Percentiles rank a stretch among this genome's conserved stretches.
Evolutionary conservation across 2,888 invertebrate species (phyloP).

Genomic region (Melipona bicolor): DNA sequence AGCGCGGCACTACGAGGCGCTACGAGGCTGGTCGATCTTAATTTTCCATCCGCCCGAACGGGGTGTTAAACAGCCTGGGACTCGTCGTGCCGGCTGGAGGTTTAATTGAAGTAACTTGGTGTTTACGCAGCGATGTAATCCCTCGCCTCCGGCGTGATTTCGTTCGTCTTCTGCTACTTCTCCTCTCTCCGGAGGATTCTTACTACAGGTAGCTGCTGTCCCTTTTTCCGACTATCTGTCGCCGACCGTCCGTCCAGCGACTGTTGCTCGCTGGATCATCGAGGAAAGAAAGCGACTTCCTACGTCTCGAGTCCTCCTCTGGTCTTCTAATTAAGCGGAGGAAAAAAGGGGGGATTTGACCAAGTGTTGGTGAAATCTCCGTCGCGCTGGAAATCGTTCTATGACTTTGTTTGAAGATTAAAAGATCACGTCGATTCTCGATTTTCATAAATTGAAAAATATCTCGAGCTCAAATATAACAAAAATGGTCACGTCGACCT

Average conservation of each 20-base stretch:
- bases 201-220: not conserved
- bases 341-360: no score
- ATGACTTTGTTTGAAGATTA: no score
- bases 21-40: conserved; percentile 38
- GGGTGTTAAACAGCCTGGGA: conserved; percentile 44
- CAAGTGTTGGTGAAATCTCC: no score
- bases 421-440: no score
- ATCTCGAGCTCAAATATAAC: no score
- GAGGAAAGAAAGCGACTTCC: not conserved
- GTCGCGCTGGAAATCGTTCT: no score
- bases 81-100: conserved; percentile 15
- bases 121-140: conserved; percentile 33
- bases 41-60: conserved; percentile 53
- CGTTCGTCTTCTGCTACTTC: not conserved
- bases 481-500: no score
- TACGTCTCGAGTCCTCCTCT: not conserved
- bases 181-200: not conserved
- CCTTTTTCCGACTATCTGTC: conserved; percentile 10
- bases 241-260: not conserved
- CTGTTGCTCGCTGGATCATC: not conserved
- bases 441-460: no score
- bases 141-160: not conserved
- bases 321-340: not conserved
- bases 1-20: not conserved
- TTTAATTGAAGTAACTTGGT: conserved; percentile 48